phyloP scores from a whole-genome alignment of 30 jellyfish, hydroid and myxozoan species.

The Clytia hemisphaerica region DNA sequence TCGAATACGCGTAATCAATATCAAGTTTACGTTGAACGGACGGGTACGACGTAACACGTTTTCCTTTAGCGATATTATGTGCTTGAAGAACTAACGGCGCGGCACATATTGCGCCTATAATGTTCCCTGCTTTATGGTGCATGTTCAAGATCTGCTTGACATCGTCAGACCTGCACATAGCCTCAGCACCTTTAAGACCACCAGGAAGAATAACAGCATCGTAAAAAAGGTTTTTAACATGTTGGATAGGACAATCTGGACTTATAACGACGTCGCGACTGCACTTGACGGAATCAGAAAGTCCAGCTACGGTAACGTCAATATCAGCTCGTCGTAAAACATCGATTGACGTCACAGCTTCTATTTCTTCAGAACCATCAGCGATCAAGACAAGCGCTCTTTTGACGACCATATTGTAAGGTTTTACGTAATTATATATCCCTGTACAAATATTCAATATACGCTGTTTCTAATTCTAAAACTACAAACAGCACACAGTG shows the following conservation, averaged over 20 bases:
- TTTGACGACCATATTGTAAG: slow-evolving; percentile 50
- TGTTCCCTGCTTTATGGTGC: slow-evolving; percentile 55
- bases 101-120: slow-evolving; percentile 72
- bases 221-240: slow-evolving; percentile 37
- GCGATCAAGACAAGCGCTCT: slow-evolving; percentile 54
- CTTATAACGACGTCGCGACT: slow-evolving; percentile 60
- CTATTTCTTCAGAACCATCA: slow-evolving; percentile 83
- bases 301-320: slow-evolving; percentile 72
- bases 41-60: slow-evolving; percentile 66
- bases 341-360: slow-evolving; percentile 64
- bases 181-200: slow-evolving; percentile 64
- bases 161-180: slow-evolving; percentile 46
- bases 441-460: no score
- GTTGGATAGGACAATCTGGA: slow-evolving; percentile 58
- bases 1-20: slow-evolving; percentile 52
- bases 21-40: slow-evolving; percentile 41
- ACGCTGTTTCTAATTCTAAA: no score
- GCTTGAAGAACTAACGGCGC: slow-evolving; percentile 65
- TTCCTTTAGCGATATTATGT: slow-evolving; percentile 66
- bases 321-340: slow-evolving; percentile 69
- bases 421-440: no score
- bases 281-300: slow-evolving; percentile 43
- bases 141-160: slow-evolving; percentile 40
- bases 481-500: no score
- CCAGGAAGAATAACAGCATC: slow-evolving; percentile 88